Conservation (phyloP, 2,888 invertebrate species). For the Drosophila eohydei region DNA sequence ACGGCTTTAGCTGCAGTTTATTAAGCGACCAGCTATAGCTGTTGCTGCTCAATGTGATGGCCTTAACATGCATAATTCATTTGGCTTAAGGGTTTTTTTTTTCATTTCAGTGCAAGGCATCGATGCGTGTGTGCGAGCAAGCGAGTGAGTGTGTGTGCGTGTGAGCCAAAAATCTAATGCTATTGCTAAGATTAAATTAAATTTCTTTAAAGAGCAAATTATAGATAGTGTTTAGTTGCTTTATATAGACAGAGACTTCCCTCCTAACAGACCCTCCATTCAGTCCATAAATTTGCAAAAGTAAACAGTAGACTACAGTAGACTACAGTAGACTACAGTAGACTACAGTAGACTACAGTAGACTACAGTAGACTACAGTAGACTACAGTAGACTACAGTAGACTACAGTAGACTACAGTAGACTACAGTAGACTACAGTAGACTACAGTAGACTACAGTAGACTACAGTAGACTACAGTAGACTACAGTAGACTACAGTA, state of each 20-base stretch:
- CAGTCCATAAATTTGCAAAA: too few relatives aligned
- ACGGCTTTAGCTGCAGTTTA: constrained; percentile 71
- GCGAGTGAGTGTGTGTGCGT: not conserved
- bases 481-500: too few relatives aligned
- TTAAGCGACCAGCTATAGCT: constrained; percentile 53
- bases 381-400: too few relatives aligned
- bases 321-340: too few relatives aligned
- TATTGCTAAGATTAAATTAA: not conserved
- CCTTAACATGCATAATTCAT: constrained; percentile 70
- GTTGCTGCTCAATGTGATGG: constrained; percentile 38
- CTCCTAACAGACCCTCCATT: too few relatives aligned
- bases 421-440: too few relatives aligned
- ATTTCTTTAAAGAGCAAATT: not conserved
- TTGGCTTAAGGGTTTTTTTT: constrained; percentile 54
- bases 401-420: too few relatives aligned
- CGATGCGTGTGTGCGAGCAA: not conserved
- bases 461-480: too few relatives aligned
- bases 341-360: too few relatives aligned
- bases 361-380: too few relatives aligned
- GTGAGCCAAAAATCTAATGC: not conserved
- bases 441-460: too few relatives aligned
- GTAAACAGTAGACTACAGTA: too few relatives aligned
- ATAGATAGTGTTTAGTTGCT: not conserved
- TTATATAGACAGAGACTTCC: not conserved
- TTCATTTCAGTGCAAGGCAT: constrained; percentile 45